Base-by-base conservation (phyloP, 1,140 invertebrate species). In the Caenorhabditis tropicalis region DNA sequence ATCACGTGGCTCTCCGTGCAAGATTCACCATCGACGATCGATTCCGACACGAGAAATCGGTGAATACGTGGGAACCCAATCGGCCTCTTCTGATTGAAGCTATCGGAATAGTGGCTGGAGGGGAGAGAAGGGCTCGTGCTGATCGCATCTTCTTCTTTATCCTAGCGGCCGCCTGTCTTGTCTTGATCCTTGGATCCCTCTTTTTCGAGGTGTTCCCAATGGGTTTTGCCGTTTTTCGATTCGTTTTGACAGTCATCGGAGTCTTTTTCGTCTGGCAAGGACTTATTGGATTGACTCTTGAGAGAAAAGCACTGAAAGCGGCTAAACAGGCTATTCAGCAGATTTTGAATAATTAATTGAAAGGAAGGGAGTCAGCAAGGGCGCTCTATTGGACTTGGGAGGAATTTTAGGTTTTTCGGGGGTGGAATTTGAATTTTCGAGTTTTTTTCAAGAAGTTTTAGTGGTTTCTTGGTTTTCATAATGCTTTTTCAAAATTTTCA, bases 261-360 rank as follows among this genome's bases (percentile, higher is more conserved):
- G 92, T 88, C 0, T 92, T 91, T 85, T 91, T 87, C 79, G 70
- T 92, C 12, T 92, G 92, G 90, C 90, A 91, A 79, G 90, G 91
- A 12, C 48, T 92, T 10, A 87, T 92, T 46, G 86, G 91, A 16
- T 88, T 91, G 19, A 91, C 89, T 56, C 91, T 92, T n/a, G 92
- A 92, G 83, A 82, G 86, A 48, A 91, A 91, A 86, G 90, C 92
- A 9, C 84, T 92, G n/a, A 89, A 89, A n/a, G 90, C 89, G 43
- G 87, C 92, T 16, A 90, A 91, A 79, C 87, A 89, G 53, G 88
- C 91, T 15, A 91, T 92, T 24, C 84, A 86, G 19, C 79, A 87
- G 49, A 46, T 85, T 16, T 85, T 87, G 33, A 87, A 87, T 51
- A 80, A 87, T 27, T 87, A 70, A 60, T 24, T 10, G n/a, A 1